These are phyloP conservation scores for Oligia strigilis DNA, from an alignment of 2,888 invertebrate species.

Conservation along the genomic window DNA sequence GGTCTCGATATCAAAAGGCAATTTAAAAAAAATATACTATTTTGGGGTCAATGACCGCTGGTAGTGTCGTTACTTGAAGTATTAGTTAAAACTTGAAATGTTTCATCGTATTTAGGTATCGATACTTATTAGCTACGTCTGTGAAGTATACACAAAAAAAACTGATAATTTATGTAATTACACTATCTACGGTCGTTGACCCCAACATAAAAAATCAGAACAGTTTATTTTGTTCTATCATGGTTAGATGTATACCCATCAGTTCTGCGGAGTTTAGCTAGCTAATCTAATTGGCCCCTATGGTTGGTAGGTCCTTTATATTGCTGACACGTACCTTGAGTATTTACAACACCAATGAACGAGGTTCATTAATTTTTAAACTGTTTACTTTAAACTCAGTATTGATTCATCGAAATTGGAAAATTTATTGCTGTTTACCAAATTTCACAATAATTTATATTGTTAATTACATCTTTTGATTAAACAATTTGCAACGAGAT, in stretches of 20 bases:
- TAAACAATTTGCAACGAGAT: slow-evolving; percentile 7
- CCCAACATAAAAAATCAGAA: not conserved
- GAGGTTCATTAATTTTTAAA: slow-evolving; percentile 37
- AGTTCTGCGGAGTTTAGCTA: not conserved
- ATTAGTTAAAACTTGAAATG: not conserved
- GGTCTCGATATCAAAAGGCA: not conserved
- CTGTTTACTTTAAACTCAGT: slow-evolving; percentile 45
- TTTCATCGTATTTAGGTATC: not conserved
- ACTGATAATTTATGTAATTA: not conserved
- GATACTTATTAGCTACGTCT: not conserved
- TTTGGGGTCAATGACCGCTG: not conserved
- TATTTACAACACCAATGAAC: slow-evolving; percentile 19
- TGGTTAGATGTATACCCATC: not conserved
- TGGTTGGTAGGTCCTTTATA: not conserved
- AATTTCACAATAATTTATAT: not conserved
- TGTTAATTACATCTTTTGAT: slow-evolving; percentile 12
- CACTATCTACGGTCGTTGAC: not conserved
- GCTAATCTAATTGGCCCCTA: not conserved
- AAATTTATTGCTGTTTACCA: slow-evolving; percentile 25
- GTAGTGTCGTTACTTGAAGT: not conserved
- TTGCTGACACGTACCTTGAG: not conserved
- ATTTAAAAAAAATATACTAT: not conserved
- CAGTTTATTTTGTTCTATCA: not conserved
- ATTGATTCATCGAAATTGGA: slow-evolving; percentile 22
- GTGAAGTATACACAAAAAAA: not conserved